Base-by-base conservation (phyloP, 2,888 invertebrate genomes). In the Cheilosia urbana region DNA sequence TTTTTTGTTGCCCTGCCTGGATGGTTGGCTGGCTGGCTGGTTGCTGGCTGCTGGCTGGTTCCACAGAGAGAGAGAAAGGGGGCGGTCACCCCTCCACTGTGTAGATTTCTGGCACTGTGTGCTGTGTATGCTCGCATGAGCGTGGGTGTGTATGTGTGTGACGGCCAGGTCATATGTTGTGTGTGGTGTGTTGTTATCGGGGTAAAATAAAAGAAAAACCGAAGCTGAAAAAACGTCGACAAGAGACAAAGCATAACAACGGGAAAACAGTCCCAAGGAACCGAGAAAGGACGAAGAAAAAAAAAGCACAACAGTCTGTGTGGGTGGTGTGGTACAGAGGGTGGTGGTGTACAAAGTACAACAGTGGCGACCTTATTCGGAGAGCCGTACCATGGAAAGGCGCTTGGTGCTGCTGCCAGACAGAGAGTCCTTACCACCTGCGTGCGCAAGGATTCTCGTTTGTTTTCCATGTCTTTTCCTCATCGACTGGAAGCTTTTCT, bases 11-110 rank as follows among this genome's bases (percentile, higher is more conserved):
- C 72, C 21, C 68, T 72, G 68, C 66, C 76, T 81, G 81, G 81
- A 79, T 85, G 85, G 81, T 63, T 81, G 80, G 80, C 76, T 80
- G 80, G 69, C 78, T 9, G 27, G 2, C 2, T 1, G 24, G 2
- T 77, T 77, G 81, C 77, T 77, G 76, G 65, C 81, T 79, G 79
- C 75, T 80, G 84, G 71, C 75, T 71, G 78, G 63, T 65, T 84
- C 75, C 65, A 80, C 34, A 75, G 58, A 81, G 81, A 85, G 81
- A 85, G 82, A 87, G 88, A 88, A 88, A 87, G 87, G 88, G 88
- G 88, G 88, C 88, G 88, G 88, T 87, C 88, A 88, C 88, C 88
- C 87, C 77, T 77, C 81, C 72, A 68, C 78, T 75, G 47, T 21
- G 5, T 78, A 68, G 73, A 79, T 72, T 66, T 30, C 63, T 80